phyloP scores from a whole-genome alignment of 2,888 invertebrate species.

The Drosophila fulvimacula region DNA sequence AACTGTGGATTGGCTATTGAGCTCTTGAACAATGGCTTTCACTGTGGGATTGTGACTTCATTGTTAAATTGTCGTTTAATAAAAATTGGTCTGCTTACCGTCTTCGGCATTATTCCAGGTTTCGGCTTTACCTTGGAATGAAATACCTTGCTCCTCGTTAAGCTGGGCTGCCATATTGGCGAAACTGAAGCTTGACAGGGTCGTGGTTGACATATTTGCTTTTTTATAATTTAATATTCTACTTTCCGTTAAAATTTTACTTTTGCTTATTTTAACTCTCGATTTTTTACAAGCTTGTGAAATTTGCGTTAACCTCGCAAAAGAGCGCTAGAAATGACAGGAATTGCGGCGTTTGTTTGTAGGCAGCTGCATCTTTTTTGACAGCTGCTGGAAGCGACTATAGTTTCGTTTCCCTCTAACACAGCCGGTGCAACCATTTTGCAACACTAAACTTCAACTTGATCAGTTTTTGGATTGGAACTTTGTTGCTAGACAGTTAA shows the following conservation, averaged over 20 bases:
- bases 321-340: conserved; percentile 68
- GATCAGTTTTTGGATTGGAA: background rate
- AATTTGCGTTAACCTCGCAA: conserved; percentile 60
- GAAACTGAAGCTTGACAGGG: conserved; percentile 70
- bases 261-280: conserved; percentile 33
- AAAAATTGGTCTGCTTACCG: conserved; percentile 86
- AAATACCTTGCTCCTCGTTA: conserved; percentile 87
- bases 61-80: background rate
- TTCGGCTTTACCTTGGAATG: conserved; percentile 92
- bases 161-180: conserved; percentile 61
- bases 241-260: conserved; percentile 49
- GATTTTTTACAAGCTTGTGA: conserved; percentile 28
- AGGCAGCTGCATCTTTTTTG: conserved; percentile 55
- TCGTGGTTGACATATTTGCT: conserved; percentile 12
- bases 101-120: conserved; percentile 92
- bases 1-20: conserved; percentile 89
- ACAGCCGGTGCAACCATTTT: background rate
- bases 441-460: conserved; percentile 22
- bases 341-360: conserved; percentile 50
- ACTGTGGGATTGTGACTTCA: conserved; percentile 85
- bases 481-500: background rate
- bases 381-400: conserved; percentile 23
- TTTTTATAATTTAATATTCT: background rate
- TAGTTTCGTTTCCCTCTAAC: conserved; percentile 28
- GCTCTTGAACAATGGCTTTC: conserved; percentile 90